Conservation (phyloP, 2,797 vertebrate species). For the Sarcoramphus papa region DNA sequence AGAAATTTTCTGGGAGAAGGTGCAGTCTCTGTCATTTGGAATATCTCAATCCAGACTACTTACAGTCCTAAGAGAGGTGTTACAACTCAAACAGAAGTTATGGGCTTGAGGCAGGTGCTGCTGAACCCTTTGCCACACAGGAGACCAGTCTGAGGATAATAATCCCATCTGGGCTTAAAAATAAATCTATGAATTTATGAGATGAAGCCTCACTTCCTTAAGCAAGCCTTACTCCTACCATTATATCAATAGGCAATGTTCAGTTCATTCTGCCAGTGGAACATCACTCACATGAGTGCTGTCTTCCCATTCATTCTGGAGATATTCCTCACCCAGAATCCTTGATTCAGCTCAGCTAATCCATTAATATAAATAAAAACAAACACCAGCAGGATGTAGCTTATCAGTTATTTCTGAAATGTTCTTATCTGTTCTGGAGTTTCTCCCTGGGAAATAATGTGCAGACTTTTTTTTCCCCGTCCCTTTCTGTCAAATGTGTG, state of each 20-base stretch:
- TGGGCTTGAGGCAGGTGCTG: neutral
- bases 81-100: neutral
- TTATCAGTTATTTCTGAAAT: constrained; percentile 44
- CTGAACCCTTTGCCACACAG: neutral
- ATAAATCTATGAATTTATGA: neutral
- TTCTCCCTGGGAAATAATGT: constrained; percentile 12
- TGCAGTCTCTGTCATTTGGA: neutral
- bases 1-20: neutral
- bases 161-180: neutral
- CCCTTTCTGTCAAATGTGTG: neutral
- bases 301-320: neutral
- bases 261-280: neutral
- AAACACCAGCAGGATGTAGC: constrained; percentile 11
- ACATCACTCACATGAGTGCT: neutral
- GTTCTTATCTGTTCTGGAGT: constrained; percentile 13
- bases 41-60: neutral
- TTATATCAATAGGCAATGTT: neutral
- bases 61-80: neutral
- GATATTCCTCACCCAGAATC: neutral
- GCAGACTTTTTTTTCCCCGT: neutral
- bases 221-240: neutral
- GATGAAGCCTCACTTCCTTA: neutral
- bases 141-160: neutral
- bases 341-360: neutral
- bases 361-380: constrained; percentile 8